phyloP scores from a whole-genome alignment of 2,888 invertebrate species.

The Idaea straminata region DNA sequence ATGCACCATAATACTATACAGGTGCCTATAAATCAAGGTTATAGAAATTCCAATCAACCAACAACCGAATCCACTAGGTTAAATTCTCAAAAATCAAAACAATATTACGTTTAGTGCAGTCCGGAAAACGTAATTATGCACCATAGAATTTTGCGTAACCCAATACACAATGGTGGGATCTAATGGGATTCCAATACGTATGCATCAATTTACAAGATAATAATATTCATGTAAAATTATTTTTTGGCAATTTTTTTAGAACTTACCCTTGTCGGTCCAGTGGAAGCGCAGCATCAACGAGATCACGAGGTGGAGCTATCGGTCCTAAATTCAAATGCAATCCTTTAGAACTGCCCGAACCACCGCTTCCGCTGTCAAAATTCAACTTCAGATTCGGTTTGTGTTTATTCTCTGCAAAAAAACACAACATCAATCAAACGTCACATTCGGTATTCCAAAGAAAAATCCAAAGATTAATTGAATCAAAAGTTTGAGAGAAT shows the following conservation, averaged over 20 bases:
- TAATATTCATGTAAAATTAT: slow-evolving; percentile 1
- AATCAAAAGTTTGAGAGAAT: slow-evolving; percentile 8
- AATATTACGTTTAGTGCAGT: not conserved
- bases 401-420: slow-evolving; percentile 76
- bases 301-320: slow-evolving; percentile 83
- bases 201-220: too few species aligned
- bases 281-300: slow-evolving; percentile 89
- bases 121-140: not conserved
- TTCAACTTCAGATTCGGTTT: slow-evolving; percentile 88
- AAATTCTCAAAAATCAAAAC: not conserved
- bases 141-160: too few species aligned
- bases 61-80: not conserved
- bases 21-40: not conserved
- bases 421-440: slow-evolving; percentile 13
- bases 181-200: too few species aligned
- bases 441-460: slow-evolving; percentile 4
- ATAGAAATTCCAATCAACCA: not conserved
- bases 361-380: slow-evolving; percentile 80
- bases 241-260: slow-evolving; percentile 4
- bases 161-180: too few species aligned
- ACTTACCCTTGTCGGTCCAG: slow-evolving; percentile 93
- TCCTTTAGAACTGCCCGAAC: slow-evolving; percentile 71
- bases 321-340: slow-evolving; percentile 87
- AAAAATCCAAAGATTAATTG: slow-evolving; percentile 6
- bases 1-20: slow-evolving; percentile 2